Evolutionary conservation across 2,888 invertebrate genomes (phyloP).

Genomic region (Pollenia amentaria): DNA sequence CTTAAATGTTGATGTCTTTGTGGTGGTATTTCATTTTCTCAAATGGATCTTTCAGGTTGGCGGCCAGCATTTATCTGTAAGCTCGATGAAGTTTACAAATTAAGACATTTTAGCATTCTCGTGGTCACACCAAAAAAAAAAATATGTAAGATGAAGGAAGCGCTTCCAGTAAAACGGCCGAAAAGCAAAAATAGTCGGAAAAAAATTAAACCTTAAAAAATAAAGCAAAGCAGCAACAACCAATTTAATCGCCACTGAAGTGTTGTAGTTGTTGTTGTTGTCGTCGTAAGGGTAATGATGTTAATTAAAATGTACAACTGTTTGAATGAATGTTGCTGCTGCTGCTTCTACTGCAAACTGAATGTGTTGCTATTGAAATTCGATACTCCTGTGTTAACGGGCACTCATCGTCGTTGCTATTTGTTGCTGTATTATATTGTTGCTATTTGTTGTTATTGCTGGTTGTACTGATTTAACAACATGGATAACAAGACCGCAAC

Average conservation of each 20-base stretch:
- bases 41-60: slow-evolving; percentile 36
- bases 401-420: slow-evolving; percentile 41
- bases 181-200: slow-evolving; percentile 9
- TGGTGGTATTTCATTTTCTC: slow-evolving; percentile 16
- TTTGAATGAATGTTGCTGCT: slow-evolving; percentile 55
- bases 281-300: slow-evolving; percentile 72
- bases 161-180: slow-evolving; percentile 17
- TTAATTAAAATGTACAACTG: slow-evolving; percentile 74
- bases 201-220: slow-evolving; percentile 33
- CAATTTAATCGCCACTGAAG: slow-evolving; percentile 63
- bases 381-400: slow-evolving; percentile 68
- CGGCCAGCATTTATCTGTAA: slow-evolving; percentile 53
- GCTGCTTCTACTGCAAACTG: slow-evolving; percentile 27
- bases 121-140: slow-evolving; percentile 60
- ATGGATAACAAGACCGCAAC: slow-evolving; percentile 74
- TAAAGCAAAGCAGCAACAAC: slow-evolving; percentile 56
- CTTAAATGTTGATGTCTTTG: not conserved
- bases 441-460: slow-evolving; percentile 66
- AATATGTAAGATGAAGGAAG: slow-evolving; percentile 24
- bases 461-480: slow-evolving; percentile 71
- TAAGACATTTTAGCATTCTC: slow-evolving; percentile 69
- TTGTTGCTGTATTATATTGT: slow-evolving; percentile 56
- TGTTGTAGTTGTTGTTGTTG: slow-evolving; percentile 39
- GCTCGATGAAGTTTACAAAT: slow-evolving; percentile 71
- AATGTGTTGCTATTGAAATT: slow-evolving; percentile 58